Evolutionary conservation across 2,797 vertebrate species (phyloP), one percentile per base, ranked within the genome.

Genomic region (Dipus sagitta): DNA sequence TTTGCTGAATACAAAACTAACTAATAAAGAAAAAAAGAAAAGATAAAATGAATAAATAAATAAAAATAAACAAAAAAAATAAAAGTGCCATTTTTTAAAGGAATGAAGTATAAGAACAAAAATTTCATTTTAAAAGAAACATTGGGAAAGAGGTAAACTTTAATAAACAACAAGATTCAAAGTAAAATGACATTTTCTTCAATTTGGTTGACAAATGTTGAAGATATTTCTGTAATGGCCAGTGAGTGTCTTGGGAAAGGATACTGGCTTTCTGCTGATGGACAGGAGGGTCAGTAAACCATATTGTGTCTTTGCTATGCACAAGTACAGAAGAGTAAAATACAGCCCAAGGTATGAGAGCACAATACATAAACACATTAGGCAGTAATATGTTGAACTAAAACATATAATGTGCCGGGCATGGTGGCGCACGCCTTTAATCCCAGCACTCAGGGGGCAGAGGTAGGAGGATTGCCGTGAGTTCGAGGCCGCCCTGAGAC

Each of bases 31-130:
- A n/a, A n/a, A n/a, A n/a, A n/a, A n/a, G n/a, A n/a, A n/a, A n/a
- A n/a, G n/a, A n/a, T n/a, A n/a, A n/a, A n/a, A n/a, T n/a, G n/a
- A n/a, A n/a, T n/a, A n/a, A n/a, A n/a, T n/a, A n/a, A n/a, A n/a
- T n/a, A n/a, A n/a, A n/a, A n/a, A n/a, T n/a, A n/a, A n/a, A n/a
- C n/a, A n/a, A n/a, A n/a, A n/a, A n/a, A n/a, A n/a, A n/a, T n/a
- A n/a, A 93, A 70, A 72, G 60, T 80, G 38, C 38, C 24, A 80
- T 21, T 70, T 70, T 85, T 23, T 85, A 88, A 89, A 86, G 11
- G 1, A 86, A 21, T 12, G 83, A 68, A 91, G 9, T 47, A 62
- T 71, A 38, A 84, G 90, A 91, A 77, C 13, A 67, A 82, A 21
- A 70, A 54, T 18, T 52, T 54, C 58, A 14, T 77, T 5, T 30